phyloP scores from a whole-genome alignment of 1,140 invertebrate genomes.

The Phortica variegata region DNA sequence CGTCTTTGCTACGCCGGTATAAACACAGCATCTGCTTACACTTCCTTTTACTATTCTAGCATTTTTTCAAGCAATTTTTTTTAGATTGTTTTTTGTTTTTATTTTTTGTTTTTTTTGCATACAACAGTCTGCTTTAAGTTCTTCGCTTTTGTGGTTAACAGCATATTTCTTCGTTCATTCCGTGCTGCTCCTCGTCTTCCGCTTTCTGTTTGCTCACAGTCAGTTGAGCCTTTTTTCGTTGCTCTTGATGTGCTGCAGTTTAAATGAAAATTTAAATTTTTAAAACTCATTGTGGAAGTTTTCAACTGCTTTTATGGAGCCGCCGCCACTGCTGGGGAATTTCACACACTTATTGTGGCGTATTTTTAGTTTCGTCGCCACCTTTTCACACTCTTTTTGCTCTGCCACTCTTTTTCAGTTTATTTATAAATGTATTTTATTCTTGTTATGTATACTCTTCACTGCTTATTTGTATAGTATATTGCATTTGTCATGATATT shows the following conservation, averaged over 20 bases:
- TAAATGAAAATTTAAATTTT: slow-evolving; percentile 54
- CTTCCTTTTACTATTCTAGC: too few species aligned
- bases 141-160: too few species aligned
- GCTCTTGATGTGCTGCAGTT: slow-evolving; percentile 40
- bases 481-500: too few species aligned
- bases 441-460: too few species aligned
- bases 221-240: too few species aligned
- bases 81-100: neutral
- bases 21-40: too few species aligned
- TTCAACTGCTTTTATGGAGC: slow-evolving; percentile 11
- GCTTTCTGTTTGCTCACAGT: too few species aligned
- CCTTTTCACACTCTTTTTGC: slow-evolving; percentile 29
- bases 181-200: too few species aligned
- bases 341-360: slow-evolving; percentile 50
- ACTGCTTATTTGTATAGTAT: too few species aligned
- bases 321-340: slow-evolving; percentile 40
- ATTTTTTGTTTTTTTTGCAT: slow-evolving; percentile 10
- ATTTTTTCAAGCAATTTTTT: slow-evolving; percentile 8
- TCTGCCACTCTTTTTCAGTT: slow-evolving; percentile 4
- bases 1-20: too few species aligned
- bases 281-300: slow-evolving; percentile 29
- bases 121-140: too few species aligned
- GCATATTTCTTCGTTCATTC: too few species aligned
- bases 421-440: slow-evolving; percentile 8
- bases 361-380: slow-evolving; percentile 23